phyloP scores from a whole-genome alignment of 92 coral and sea anemone species.

The Desmophyllum pertusum region DNA sequence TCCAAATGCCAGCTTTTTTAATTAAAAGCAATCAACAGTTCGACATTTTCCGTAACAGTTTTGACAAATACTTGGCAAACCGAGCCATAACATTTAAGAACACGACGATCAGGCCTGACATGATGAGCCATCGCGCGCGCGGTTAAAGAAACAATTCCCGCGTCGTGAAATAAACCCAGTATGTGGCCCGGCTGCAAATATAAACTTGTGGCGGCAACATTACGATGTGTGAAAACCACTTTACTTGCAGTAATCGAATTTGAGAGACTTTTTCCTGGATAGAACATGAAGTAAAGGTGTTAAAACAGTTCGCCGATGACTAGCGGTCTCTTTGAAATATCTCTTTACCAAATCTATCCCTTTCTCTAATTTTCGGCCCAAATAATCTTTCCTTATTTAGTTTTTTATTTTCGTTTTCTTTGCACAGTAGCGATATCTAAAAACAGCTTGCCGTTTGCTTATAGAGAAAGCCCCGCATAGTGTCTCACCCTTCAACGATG shows the following conservation, averaged over 20 bases:
- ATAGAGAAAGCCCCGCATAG: constrained; percentile 18
- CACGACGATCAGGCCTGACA: background rate
- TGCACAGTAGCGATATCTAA: constrained; percentile 9
- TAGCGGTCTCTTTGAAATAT: constrained; percentile 50
- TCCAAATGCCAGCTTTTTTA: constrained; percentile 67
- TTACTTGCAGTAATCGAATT: constrained; percentile 60
- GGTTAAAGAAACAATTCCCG: background rate
- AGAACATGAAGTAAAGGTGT: constrained; percentile 55
- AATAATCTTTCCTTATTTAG: background rate
- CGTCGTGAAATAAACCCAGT: background rate
- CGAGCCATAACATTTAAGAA: constrained; percentile 5
- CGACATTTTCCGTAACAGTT: constrained; percentile 78
- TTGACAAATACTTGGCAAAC: constrained; percentile 76
- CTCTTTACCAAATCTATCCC: constrained; percentile 26
- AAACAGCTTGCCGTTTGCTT: constrained; percentile 13
- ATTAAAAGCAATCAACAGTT: constrained; percentile 81
- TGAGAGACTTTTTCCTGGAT: constrained; percentile 68
- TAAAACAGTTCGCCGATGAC: constrained; percentile 47
- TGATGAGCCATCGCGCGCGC: background rate
- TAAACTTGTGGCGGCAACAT: constrained; percentile 6
- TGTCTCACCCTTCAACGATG: constrained; percentile 9
- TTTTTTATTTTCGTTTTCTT: constrained; percentile 19
- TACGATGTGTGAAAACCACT: constrained; percentile 63
- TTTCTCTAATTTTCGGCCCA: constrained; percentile 25
- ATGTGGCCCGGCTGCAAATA: background rate